phyloP scores from a whole-genome alignment of 2,113 vertebrate species.

The Corythoichthys haematopterus region DNA sequence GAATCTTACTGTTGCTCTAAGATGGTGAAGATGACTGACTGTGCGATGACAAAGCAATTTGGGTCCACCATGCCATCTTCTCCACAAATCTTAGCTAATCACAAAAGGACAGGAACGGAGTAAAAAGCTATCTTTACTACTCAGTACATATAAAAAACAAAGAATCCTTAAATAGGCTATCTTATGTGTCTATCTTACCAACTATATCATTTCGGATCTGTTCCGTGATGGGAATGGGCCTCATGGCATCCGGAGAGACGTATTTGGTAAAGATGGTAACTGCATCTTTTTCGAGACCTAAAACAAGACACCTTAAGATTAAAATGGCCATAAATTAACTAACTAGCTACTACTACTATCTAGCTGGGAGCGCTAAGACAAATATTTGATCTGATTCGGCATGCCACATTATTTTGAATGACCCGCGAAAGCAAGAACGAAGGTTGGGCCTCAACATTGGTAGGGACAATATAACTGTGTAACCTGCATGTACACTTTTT shows the following conservation, averaged over 20 bases:
- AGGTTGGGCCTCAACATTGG: no score
- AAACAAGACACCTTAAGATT: background rate
- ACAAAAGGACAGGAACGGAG: slow-evolving; percentile 22
- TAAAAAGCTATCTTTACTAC: background rate
- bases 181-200: slow-evolving; percentile 72
- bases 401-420: no score
- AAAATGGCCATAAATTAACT: background rate
- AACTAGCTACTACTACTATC: background rate
- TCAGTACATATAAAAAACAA: background rate
- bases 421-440: no score
- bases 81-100: slow-evolving; percentile 93
- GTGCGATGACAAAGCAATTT: slow-evolving; percentile 92
- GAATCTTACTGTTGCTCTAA: slow-evolving; percentile 92
- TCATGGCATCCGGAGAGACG: slow-evolving; percentile 94
- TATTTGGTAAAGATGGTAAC: slow-evolving; percentile 97
- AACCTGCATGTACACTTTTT: no score
- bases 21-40: slow-evolving; percentile 83
- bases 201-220: slow-evolving; percentile 94
- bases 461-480: no score
- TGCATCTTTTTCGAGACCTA: slow-evolving; percentile 96
- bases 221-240: slow-evolving; percentile 93
- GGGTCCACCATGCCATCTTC: slow-evolving; percentile 98
- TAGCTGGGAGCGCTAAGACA: background rate
- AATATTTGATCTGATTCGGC: background rate
- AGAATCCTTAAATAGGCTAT: background rate